Percentiles rank a stretch among this genome's conserved stretches.
Evolutionary conservation across 2,888 invertebrate genomes (phyloP).

Genomic region (Eristalis intricaria): DNA sequence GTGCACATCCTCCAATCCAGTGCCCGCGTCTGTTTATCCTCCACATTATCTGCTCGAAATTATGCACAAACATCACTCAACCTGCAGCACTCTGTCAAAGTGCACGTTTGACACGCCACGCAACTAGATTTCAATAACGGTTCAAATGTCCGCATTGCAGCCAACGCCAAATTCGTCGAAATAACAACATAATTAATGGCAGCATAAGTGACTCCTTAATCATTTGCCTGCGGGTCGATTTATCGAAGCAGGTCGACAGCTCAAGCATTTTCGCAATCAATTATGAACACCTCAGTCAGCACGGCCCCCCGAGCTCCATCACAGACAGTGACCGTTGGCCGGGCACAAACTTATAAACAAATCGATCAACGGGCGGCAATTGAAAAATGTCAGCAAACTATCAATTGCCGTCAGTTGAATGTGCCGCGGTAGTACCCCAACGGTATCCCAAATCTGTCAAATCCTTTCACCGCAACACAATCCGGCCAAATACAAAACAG

Average conservation of each 20-base stretch:
- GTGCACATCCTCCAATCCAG: no score
- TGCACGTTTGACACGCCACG: neutral
- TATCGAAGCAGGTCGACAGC: conserved; percentile 63
- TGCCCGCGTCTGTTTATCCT: no score
- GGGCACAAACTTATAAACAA: conserved; percentile 56
- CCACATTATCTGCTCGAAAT: neutral
- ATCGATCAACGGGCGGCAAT: conserved; percentile 68
- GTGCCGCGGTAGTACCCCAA: conserved; percentile 22
- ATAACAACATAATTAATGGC: conserved; percentile 53
- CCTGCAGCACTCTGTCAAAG: neutral
- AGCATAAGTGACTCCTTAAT: conserved; percentile 66
- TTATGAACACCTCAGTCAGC: conserved; percentile 42
- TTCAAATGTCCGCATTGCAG: conserved; percentile 2
- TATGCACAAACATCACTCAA: no score
- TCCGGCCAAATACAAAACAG: conserved; percentile 13
- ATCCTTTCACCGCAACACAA: conserved; percentile 67
- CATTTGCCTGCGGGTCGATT: conserved; percentile 51
- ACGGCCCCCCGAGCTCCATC: conserved; percentile 5
- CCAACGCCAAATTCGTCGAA: neutral
- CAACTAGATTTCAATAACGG: neutral
- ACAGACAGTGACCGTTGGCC: conserved; percentile 43
- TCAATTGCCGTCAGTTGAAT: conserved; percentile 41
- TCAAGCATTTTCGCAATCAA: conserved; percentile 62
- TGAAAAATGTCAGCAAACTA: conserved; percentile 68
- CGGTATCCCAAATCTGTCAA: conserved; percentile 68